phyloP scores from a whole-genome alignment of 2,797 vertebrate species.

The Sebastes elongatus region DNA sequence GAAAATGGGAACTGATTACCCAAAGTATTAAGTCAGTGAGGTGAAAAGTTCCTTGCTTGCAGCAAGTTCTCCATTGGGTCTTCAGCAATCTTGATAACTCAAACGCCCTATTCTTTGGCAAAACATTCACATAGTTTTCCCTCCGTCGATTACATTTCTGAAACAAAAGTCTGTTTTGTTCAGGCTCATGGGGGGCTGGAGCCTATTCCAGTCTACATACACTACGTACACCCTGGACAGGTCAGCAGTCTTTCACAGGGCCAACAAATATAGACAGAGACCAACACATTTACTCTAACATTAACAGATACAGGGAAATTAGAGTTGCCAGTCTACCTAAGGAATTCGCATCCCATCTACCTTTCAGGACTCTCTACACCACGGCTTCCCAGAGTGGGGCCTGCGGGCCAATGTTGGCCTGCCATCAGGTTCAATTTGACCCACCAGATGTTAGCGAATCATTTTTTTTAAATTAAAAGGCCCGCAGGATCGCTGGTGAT shows the following conservation, averaged over 20 bases:
- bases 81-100: neutral
- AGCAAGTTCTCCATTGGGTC: neutral
- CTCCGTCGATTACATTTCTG: neutral
- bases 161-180: neutral
- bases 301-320: too few species aligned
- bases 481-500: too few species aligned
- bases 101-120: neutral
- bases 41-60: constrained; percentile 10
- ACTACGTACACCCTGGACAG: neutral
- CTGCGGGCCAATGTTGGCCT: too few species aligned
- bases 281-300: neutral
- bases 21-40: constrained; percentile 4
- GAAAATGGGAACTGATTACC: constrained; percentile 34
- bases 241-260: neutral
- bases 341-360: too few species aligned
- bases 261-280: neutral
- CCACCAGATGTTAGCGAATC: too few species aligned
- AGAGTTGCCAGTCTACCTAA: too few species aligned
- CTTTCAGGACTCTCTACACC: too few species aligned
- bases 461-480: too few species aligned
- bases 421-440: too few species aligned
- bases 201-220: neutral
- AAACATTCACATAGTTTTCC: neutral
- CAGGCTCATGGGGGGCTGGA: neutral
- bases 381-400: too few species aligned